These are phyloP conservation scores for Bovichtus variegatus DNA, from an alignment of 2,797 vertebrate species.

Conservation along the genomic window DNA sequence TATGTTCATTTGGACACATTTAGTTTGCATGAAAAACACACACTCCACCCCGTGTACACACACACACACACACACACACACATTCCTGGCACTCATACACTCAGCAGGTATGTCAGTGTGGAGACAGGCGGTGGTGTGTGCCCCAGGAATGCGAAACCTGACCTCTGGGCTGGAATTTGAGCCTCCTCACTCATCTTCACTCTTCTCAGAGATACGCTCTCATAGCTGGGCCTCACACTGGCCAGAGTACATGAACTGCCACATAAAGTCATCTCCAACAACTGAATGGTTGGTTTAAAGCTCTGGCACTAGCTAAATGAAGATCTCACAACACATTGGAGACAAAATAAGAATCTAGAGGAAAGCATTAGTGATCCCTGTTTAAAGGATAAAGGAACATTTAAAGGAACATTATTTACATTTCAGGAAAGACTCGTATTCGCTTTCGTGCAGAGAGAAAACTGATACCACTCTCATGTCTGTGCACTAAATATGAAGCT, in stretches of 20 bases:
- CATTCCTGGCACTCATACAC: slow-evolving; percentile 69
- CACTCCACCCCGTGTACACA: slow-evolving; percentile 28
- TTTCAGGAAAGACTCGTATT: neutral
- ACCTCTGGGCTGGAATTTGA: slow-evolving; percentile 82
- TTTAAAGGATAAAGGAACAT: neutral
- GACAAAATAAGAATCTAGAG: neutral
- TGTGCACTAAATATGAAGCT: slow-evolving; percentile 2
- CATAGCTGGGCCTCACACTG: slow-evolving; percentile 44
- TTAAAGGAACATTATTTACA: neutral
- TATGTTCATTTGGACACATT: slow-evolving; percentile 51
- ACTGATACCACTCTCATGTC: neutral
- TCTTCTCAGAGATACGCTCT: slow-evolving; percentile 70
- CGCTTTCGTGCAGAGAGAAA: neutral
- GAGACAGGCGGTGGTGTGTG: slow-evolving; percentile 81
- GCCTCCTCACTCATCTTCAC: slow-evolving; percentile 82
- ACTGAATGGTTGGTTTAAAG: slow-evolving; percentile 36
- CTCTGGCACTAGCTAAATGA: slow-evolving; percentile 46
- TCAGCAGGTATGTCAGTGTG: slow-evolving; percentile 82
- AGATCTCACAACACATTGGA: slow-evolving; percentile 35
- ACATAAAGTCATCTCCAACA: slow-evolving; percentile 62
- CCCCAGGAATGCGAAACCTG: slow-evolving; percentile 87
- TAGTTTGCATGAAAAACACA: slow-evolving; percentile 39
- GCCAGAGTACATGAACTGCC: slow-evolving; percentile 49
- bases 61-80: slow-evolving; percentile 23
- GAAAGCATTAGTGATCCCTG: neutral